Evolutionary conservation across 30 jellyfish, hydroid and myxozoan species (phyloP), one percentile per base, ranked within the genome.

Genomic region (Aurelia sp.): DNA sequence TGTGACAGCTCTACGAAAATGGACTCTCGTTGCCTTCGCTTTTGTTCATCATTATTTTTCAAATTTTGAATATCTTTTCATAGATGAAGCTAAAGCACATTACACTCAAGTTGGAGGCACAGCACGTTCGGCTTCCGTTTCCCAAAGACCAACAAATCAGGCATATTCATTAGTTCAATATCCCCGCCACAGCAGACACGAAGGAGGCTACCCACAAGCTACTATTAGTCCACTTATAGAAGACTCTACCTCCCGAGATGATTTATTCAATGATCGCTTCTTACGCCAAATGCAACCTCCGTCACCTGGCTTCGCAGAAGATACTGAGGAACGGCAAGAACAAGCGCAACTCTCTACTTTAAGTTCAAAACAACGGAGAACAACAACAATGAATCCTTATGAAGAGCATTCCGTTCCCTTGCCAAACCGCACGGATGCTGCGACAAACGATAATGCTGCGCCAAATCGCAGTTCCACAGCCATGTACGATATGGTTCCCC

Each of bases 141-240:
- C 82, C 4, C 85, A 69, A 70, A 55, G 59, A 31, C 61, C 63
- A 18, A 47, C 80, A 13, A 85, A 82, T 30, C 72, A 84, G 7
- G 58, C 3, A 18, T 82, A 82, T 41, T 10, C 82, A 16, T 53
- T 74, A 53, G 72, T 82, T n/a, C 78, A 69, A 27, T 53, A 53
- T 55, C 92, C 92, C 22, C 81, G 92, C 24, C 27, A 12, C 5
- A 81, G 91, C 84, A 60, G 80, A 38, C 10, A 18, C 27, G 80
- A 63, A 24, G 24, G 24, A 19, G 35, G 70, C 27, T 74, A 67
- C 20, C 35, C 20, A 16, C 59, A 70, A 4, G 73, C 80, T 31
- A 13, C 92, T 19, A 82, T 82, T 19, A 82, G 92, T 61, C 92
- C 92, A 7, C 72, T 40, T 35, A 79, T 85, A 11, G 70, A 35